Evolutionary conservation across 2,888 invertebrate genomes (phyloP), one percentile per base, ranked within the genome.

Genomic region (Phorcus lineatus): DNA sequence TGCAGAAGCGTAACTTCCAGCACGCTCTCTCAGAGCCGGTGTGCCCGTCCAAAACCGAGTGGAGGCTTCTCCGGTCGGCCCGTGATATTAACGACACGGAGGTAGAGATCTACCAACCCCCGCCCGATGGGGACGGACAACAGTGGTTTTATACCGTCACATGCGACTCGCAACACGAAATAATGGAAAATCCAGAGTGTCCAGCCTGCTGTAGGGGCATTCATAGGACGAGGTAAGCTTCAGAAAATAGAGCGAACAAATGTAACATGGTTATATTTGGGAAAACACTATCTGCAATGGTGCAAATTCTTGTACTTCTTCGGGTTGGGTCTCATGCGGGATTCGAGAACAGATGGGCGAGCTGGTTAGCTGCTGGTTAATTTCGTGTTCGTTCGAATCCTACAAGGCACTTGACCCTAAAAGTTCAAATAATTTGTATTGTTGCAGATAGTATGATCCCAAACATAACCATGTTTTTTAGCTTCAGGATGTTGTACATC

Each of bases 121-220:
- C 54, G 2, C 83, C 84, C 17, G 81, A 83, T 47, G 74, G 85
- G 9, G 84, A 86, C 9, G 86, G 86, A 0, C 86, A 84, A 54
- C 91, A 91, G 82, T 91, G 90, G 91, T 91, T 91, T 84, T 91
- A 90, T 82, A 90, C 89, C 7, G 88, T 90, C n/a, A 85, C 86
- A 7, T 91, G 91, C 81, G 84, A 88, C 80, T 53, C 52, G 17
- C 31, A 76, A 55, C 57, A 79, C 19, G 80, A 84, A 6, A n/a
- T 76, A 1, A 66, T 82, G 31, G 28, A 67, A 22, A 31, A 54
- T 2, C 78, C 74, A 1, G 82, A 77, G 22, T 90, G 90, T 78
- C 83, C 87, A 0, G 74, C 79, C 28, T 90, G 90, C 78, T 91
- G 91, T 75, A 86, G 86, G 7, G 91, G 89, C 36, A 88, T 90